phyloP scores from a whole-genome alignment of 30 jellyfish, hydroid and myxozoan species.

The Hydra vulgaris region DNA sequence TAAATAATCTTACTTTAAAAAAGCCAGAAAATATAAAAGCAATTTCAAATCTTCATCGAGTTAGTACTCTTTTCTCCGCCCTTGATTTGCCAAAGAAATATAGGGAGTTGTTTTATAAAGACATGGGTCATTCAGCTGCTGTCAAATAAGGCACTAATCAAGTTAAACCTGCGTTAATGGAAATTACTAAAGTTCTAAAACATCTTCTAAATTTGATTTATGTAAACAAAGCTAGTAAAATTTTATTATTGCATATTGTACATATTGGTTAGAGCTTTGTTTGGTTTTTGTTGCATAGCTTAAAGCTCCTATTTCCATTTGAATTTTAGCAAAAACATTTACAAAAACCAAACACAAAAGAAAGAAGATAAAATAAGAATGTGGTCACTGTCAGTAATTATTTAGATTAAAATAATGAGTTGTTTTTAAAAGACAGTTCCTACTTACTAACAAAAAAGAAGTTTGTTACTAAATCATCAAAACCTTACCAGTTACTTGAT shows the following conservation, averaged over 20 bases:
- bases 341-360: background rate
- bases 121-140: slow-evolving; percentile 20
- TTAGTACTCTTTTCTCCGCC: slow-evolving; percentile 13
- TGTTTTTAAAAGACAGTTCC: background rate
- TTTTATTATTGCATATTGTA: background rate
- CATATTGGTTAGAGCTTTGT: background rate
- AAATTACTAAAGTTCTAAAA: slow-evolving; percentile 4
- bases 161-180: slow-evolving; percentile 10
- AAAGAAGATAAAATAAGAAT: background rate
- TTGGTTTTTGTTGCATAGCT: background rate
- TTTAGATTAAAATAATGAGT: background rate
- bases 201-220: slow-evolving; percentile 10
- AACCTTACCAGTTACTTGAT: too few relatives aligned
- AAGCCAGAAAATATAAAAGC: slow-evolving; percentile 24
- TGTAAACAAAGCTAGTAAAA: background rate
- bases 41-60: slow-evolving; percentile 23
- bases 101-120: slow-evolving; percentile 8
- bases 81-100: slow-evolving; percentile 13
- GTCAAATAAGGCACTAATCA: slow-evolving; percentile 12
- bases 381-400: background rate
- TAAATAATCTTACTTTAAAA: background rate
- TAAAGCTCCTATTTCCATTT: background rate
- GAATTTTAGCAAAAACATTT: background rate
- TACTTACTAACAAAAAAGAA: background rate
- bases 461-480: background rate